A percentile compares a stretch with the other conserved stretches of the same genome.
phyloP scores from a whole-genome alignment of 2,888 invertebrate species.

The Cyclophora punctaria region DNA sequence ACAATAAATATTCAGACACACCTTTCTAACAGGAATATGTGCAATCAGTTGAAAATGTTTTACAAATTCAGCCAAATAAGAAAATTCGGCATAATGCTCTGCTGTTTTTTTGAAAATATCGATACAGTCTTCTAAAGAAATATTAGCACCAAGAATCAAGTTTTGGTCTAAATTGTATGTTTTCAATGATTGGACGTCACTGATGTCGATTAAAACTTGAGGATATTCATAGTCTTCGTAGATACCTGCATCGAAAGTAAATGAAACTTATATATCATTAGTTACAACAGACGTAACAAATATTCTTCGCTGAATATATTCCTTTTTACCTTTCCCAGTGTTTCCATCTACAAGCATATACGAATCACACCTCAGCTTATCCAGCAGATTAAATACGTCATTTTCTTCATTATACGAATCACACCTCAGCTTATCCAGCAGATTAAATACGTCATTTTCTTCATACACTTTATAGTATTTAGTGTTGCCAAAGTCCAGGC shows the following conservation, averaged over 20 bases:
- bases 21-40: slow-evolving; percentile 78
- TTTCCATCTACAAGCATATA: slow-evolving; percentile 80
- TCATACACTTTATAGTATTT: slow-evolving; percentile 67
- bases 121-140: slow-evolving; percentile 73
- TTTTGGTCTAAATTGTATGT: slow-evolving; percentile 46
- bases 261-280: too few relatives aligned
- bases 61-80: slow-evolving; percentile 70
- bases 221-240: slow-evolving; percentile 46
- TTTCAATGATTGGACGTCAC: slow-evolving; percentile 46
- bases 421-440: slow-evolving; percentile 36
- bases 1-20: slow-evolving; percentile 21
- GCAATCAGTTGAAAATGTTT: slow-evolving; percentile 77
- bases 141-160: slow-evolving; percentile 72
- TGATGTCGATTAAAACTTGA: slow-evolving; percentile 48
- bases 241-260: slow-evolving; percentile 35
- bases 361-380: slow-evolving; percentile 44
- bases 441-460: slow-evolving; percentile 60
- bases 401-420: slow-evolving; percentile 61
- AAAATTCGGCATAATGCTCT: slow-evolving; percentile 50
- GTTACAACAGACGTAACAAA: background rate
- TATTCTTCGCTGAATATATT: background rate
- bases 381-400: slow-evolving; percentile 64
- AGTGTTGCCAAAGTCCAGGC: slow-evolving; percentile 60
- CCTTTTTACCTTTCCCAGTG: slow-evolving; percentile 78
- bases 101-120: slow-evolving; percentile 55